These are phyloP conservation scores for Boulengeromyrus knoepffleri DNA, from an alignment of 2,113 vertebrate genomes.

Conservation along the genomic window DNA sequence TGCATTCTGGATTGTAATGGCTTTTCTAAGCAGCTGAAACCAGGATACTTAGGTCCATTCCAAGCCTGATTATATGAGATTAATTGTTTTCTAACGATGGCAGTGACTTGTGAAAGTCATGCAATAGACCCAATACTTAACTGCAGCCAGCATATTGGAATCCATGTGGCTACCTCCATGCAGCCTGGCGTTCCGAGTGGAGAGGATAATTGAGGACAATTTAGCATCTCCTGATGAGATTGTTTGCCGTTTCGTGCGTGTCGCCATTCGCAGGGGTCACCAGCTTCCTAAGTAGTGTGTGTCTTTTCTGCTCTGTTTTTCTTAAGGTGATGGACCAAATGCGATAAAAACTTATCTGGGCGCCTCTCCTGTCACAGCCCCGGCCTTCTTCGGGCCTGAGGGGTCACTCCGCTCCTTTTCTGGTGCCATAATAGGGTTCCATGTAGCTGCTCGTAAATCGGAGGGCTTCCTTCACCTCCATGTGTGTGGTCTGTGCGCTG, in stretches of 20 bases:
- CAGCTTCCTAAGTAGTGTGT: background rate
- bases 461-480: background rate
- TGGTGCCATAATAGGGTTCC: background rate
- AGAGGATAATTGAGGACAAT: conserved; percentile 11
- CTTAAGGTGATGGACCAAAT: background rate
- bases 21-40: background rate
- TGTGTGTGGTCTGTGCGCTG: background rate
- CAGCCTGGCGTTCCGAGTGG: background rate
- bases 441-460: background rate
- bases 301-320: background rate
- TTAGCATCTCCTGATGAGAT: background rate
- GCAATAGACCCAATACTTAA: background rate
- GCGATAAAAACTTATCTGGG: background rate
- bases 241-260: background rate
- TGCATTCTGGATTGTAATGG: background rate
- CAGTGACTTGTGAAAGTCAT: conserved; percentile 7
- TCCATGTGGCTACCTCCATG: background rate
- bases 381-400: background rate
- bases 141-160: background rate
- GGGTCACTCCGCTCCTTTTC: background rate
- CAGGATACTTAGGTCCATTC: background rate
- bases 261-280: background rate
- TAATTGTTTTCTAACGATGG: background rate
- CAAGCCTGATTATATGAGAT: background rate
- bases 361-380: background rate